phyloP scores from a whole-genome alignment of 2,888 invertebrate genomes.

The Luffia ferchaultella region DNA sequence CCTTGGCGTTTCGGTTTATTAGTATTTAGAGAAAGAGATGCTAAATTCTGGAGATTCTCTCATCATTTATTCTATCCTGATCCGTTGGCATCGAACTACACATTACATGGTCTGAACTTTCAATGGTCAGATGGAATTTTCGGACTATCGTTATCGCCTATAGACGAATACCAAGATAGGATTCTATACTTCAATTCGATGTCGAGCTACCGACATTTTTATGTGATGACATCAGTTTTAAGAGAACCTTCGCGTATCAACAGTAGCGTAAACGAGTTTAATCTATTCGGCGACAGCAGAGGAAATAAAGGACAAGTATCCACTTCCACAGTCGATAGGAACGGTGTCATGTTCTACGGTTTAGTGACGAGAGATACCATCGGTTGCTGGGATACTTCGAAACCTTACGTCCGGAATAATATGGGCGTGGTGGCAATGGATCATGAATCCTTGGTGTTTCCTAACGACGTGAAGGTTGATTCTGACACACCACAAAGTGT shows the following conservation, averaged over 20 bases:
- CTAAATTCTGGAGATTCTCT: constrained; percentile 70
- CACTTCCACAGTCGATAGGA: constrained; percentile 74
- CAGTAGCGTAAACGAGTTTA: constrained; percentile 36
- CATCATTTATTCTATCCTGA: constrained; percentile 77
- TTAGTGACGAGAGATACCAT: constrained; percentile 78
- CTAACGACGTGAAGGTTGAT: constrained; percentile 83
- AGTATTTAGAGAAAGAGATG: constrained; percentile 68
- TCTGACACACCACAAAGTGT: constrained; percentile 72
- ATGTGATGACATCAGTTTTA: constrained; percentile 72
- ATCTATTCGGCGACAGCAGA: constrained; percentile 55
- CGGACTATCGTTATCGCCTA: constrained; percentile 74
- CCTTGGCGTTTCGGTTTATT: constrained; percentile 73
- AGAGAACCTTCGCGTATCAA: constrained; percentile 58
- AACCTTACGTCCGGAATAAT: constrained; percentile 71
- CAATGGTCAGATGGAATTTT: constrained; percentile 87
- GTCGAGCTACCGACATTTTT: constrained; percentile 83
- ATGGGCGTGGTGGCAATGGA: constrained; percentile 70
- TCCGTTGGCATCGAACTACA: constrained; percentile 76
- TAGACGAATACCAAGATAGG: constrained; percentile 58
- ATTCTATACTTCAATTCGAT: constrained; percentile 81
- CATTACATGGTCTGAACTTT: constrained; percentile 77
- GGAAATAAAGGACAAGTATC: constrained; percentile 75
- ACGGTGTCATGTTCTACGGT: constrained; percentile 81
- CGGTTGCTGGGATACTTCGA: constrained; percentile 82
- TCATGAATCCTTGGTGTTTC: constrained; percentile 74